These are phyloP conservation scores for Caenorhabditis sulstoni DNA, from an alignment of 2,888 invertebrate species.

Conservation along the genomic window DNA sequence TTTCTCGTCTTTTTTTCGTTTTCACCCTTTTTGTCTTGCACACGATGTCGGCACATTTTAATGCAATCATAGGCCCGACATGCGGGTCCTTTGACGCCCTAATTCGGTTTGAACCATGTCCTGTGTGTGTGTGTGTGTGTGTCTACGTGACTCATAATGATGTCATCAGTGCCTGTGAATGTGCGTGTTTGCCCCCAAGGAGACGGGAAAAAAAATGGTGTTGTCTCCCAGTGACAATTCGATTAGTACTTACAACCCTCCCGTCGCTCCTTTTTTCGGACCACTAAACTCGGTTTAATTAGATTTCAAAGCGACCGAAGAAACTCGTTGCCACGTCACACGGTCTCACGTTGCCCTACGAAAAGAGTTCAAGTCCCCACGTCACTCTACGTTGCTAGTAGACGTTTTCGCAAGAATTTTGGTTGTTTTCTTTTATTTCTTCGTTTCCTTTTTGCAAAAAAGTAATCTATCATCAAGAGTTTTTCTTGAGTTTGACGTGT, in stretches of 20 bases:
- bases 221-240: slow-evolving; percentile 42
- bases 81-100: slow-evolving; percentile 26
- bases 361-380: not conserved
- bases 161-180: slow-evolving; percentile 26
- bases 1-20: not conserved
- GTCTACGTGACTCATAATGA: slow-evolving; percentile 45
- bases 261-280: slow-evolving; percentile 37
- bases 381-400: not conserved
- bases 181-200: slow-evolving; percentile 15
- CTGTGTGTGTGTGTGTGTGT: slow-evolving; percentile 16
- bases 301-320: slow-evolving; percentile 13
- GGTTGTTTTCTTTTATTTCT: slow-evolving; percentile 37
- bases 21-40: not conserved
- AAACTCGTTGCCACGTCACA: not conserved
- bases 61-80: slow-evolving; percentile 21
- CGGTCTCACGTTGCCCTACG: not conserved
- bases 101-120: slow-evolving; percentile 42
- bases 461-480: slow-evolving; percentile 55
- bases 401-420: slow-evolving; percentile 15
- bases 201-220: slow-evolving; percentile 29
- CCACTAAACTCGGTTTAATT: slow-evolving; percentile 50
- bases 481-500: slow-evolving; percentile 49
- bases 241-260: slow-evolving; percentile 51
- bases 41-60: slow-evolving; percentile 12
- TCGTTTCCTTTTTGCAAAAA: slow-evolving; percentile 32